These are phyloP conservation scores for Ginglymostoma cirratum DNA, from an alignment of 2,113 vertebrate genomes.

Conservation along the genomic window DNA sequence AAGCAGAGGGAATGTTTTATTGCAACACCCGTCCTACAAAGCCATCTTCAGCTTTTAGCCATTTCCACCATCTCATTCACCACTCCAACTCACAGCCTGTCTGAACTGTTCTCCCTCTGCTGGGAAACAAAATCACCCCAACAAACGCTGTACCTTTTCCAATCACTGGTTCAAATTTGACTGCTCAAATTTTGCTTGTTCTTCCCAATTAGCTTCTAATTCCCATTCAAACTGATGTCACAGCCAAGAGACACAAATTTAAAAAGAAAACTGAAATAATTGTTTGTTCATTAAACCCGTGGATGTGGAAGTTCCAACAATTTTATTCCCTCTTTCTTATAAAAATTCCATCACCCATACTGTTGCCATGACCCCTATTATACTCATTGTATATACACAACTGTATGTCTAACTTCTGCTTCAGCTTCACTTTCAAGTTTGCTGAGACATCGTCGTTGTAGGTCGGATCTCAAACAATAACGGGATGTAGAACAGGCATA, in stretches of 20 bases:
- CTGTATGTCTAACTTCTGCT: too few relatives aligned
- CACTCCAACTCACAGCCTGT: background rate
- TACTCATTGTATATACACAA: too few relatives aligned
- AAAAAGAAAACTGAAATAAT: too few relatives aligned
- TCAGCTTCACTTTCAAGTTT: too few relatives aligned
- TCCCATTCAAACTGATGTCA: background rate
- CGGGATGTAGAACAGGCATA: too few relatives aligned
- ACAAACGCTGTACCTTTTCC: background rate
- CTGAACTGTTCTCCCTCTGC: background rate
- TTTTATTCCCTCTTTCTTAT: background rate
- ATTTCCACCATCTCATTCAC: background rate
- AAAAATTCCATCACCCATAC: background rate
- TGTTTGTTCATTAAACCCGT: background rate
- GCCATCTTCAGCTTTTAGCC: background rate
- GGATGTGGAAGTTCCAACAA: background rate
- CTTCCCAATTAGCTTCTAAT: background rate
- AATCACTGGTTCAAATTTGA: background rate
- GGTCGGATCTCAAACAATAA: too few relatives aligned
- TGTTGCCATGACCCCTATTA: too few relatives aligned
- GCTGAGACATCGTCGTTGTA: too few relatives aligned
- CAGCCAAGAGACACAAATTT: background rate
- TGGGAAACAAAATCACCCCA: background rate
- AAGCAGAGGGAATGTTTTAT: background rate
- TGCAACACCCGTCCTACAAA: background rate
- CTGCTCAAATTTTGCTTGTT: background rate